Percentiles rank a stretch among this genome's conserved stretches.
Evolutionary conservation across 2,888 invertebrate species (phyloP).

Genomic region (Pollenia angustigena): DNA sequence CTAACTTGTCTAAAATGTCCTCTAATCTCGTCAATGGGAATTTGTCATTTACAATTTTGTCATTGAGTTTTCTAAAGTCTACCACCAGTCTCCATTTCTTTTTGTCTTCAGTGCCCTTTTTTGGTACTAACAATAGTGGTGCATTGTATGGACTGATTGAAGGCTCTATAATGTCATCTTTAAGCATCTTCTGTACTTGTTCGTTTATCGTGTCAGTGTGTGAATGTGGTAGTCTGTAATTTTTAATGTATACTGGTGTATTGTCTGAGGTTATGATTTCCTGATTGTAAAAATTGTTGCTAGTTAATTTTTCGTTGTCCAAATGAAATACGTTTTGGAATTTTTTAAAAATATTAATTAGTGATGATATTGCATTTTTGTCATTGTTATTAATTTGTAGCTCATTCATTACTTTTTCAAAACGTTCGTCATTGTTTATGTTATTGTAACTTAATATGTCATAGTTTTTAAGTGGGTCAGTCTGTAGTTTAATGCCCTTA

Average conservation of each 20-base stretch:
- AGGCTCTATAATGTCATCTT: conserved; percentile 49
- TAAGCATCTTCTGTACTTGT: conserved; percentile 44
- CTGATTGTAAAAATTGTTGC: not conserved
- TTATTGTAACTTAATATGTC: no score
- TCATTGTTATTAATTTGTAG: no score
- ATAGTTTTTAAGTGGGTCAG: no score
- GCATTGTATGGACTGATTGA: conserved; percentile 65
- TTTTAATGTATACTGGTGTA: conserved; percentile 22
- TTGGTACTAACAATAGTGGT: conserved; percentile 66
- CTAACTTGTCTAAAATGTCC: conserved; percentile 59
- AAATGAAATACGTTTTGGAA: not conserved
- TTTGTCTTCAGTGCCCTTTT: conserved; percentile 50
- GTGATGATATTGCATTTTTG: no score
- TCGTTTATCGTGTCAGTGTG: conserved; percentile 5
- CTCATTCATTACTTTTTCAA: no score
- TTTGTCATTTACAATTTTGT: conserved; percentile 14
- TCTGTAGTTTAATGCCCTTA: not conserved
- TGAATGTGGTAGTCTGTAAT: conserved; percentile 8
- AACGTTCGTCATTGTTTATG: no score
- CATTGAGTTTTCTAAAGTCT: conserved; percentile 22
- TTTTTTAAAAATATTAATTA: conserved; percentile 1
- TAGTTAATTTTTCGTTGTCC: not conserved
- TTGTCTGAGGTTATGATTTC: not conserved
- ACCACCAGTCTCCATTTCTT: conserved; percentile 13
- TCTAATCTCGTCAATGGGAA: conserved; percentile 21